Evolutionary conservation across 2,888 invertebrate genomes (phyloP).

Genomic region (Conus canariensis): DNA sequence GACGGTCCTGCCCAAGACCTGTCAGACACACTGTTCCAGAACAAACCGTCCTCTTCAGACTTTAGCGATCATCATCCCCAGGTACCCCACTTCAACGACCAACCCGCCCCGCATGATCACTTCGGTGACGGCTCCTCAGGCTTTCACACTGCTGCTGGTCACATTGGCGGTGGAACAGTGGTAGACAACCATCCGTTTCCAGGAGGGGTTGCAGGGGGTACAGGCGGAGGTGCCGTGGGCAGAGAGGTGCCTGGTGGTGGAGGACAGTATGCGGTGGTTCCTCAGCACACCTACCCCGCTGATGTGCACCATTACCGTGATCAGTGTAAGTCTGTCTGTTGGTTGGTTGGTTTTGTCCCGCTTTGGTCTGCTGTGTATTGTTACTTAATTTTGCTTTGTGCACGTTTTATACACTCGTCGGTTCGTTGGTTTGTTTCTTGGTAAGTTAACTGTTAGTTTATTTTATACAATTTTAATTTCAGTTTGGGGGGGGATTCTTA

Average conservation of each 20-base stretch:
- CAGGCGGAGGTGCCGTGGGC: neutral
- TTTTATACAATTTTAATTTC: too few relatives aligned
- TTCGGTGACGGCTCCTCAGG: too few relatives aligned
- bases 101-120: neutral
- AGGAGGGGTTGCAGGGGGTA: neutral
- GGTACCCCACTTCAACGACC: neutral
- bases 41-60: neutral
- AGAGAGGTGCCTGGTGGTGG: neutral
- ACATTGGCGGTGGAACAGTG: neutral
- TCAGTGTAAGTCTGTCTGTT: neutral
- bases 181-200: too few relatives aligned
- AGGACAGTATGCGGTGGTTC: neutral
- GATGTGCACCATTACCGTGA: constrained; percentile 22
- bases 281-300: constrained; percentile 10
- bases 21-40: neutral
- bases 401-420: too few relatives aligned
- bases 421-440: too few relatives aligned
- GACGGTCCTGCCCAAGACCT: neutral
- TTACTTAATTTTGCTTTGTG: too few relatives aligned
- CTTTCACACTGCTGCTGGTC: too few relatives aligned
- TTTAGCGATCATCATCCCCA: neutral
- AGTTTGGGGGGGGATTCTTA: too few relatives aligned
- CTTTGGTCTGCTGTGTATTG: neutral
- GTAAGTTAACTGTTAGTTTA: too few relatives aligned
- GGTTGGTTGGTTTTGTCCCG: neutral